Conservation (phyloP, 2,888 invertebrate genomes). For the Tinea trinotella region DNA sequence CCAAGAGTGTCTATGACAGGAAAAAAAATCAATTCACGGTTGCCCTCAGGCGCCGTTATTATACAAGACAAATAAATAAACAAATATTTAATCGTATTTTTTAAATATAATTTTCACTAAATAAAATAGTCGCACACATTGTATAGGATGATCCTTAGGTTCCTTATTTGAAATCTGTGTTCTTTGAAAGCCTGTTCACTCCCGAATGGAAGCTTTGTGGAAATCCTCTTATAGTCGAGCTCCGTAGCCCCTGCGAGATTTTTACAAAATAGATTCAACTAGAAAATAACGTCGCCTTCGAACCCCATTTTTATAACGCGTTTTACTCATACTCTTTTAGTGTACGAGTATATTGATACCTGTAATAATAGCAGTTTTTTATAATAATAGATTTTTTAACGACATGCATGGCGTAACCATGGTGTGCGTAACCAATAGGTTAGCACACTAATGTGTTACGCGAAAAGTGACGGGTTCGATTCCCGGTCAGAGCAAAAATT, state of each 20-base stretch:
- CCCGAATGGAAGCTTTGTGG: constrained; percentile 3
- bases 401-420: too few relatives aligned
- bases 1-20: too few relatives aligned
- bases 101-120: background rate
- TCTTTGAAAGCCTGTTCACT: constrained; percentile 1
- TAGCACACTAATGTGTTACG: too few relatives aligned
- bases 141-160: background rate
- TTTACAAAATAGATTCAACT: background rate
- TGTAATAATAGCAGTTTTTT: too few relatives aligned
- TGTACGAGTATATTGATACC: too few relatives aligned
- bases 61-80: background rate
- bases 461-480: too few relatives aligned
- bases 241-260: background rate
- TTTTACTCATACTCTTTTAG: too few relatives aligned
- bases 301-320: background rate
- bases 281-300: background rate
- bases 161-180: constrained; percentile 9
- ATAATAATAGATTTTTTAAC: too few relatives aligned
- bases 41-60: too few relatives aligned
- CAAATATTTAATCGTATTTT: background rate
- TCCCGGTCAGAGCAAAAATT: too few relatives aligned
- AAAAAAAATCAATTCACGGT: too few relatives aligned
- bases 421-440: too few relatives aligned
- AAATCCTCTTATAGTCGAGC: background rate
- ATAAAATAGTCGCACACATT: background rate